phyloP scores from a whole-genome alignment of 2,797 vertebrate species.

The Crax fasciolata region DNA sequence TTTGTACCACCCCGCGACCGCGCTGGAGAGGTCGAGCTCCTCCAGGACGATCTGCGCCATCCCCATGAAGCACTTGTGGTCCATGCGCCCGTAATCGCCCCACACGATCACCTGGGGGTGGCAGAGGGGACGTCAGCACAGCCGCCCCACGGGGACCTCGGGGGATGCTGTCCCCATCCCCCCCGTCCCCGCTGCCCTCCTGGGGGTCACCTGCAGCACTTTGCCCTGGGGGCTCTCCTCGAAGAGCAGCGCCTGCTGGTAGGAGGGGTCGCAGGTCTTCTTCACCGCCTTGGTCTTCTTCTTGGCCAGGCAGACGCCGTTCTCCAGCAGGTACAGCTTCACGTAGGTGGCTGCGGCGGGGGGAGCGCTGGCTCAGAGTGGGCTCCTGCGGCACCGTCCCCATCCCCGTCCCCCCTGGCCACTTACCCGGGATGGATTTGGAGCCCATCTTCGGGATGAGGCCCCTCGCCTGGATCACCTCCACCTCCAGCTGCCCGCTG shows the following conservation, averaged over 20 bases:
- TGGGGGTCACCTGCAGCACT: constrained; percentile 90
- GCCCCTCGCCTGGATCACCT: constrained; percentile 94
- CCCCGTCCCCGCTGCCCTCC: too few relatives aligned
- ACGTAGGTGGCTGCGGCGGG: constrained; percentile 90
- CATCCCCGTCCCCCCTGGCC: background rate
- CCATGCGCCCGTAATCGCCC: constrained; percentile 99
- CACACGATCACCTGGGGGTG: constrained; percentile 93
- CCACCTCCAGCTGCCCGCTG: constrained; percentile 95
- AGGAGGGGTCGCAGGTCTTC: constrained; percentile 93
- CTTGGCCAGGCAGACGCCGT: constrained; percentile 94
- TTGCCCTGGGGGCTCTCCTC: constrained; percentile 96
- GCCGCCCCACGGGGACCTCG: background rate
- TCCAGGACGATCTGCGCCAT: constrained; percentile 98
- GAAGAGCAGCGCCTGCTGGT: constrained; percentile 96
- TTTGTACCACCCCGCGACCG: constrained; percentile 96
- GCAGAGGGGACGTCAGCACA: background rate
- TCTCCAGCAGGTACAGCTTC: constrained; percentile 96
- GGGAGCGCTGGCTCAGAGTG: fast-evolving
- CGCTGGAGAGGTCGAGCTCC: constrained; percentile 94
- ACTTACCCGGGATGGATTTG: constrained; percentile 93
- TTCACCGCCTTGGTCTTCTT: constrained; percentile 97
- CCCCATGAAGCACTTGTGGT: constrained; percentile 99
- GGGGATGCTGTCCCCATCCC: too few relatives aligned
- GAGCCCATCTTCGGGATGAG: constrained; percentile 93
- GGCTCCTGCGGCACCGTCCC: fast-evolving